Percentiles rank a stretch among this genome's conserved stretches.
phyloP scores from a whole-genome alignment of 1,140 invertebrate genomes.

The Zaprionus africanus region DNA sequence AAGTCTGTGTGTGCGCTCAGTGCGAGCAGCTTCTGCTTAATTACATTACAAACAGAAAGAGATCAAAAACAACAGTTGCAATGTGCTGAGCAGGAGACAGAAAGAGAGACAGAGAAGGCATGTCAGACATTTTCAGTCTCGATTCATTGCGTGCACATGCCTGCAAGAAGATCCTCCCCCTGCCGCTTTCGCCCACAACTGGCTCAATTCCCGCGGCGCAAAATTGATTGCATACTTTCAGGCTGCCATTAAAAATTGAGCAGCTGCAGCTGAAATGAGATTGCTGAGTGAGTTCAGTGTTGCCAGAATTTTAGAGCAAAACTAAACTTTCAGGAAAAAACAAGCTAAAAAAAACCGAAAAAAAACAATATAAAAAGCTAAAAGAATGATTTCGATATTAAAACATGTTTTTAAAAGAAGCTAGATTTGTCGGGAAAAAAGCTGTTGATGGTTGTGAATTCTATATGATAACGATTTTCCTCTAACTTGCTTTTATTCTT shows the following conservation, averaged over 20 bases:
- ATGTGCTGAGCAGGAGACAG: background rate
- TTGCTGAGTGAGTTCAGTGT: background rate
- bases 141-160: constrained; percentile 17
- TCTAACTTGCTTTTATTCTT: too few species aligned
- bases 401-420: too few species aligned
- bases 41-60: constrained; percentile 46
- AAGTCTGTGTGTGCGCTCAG: constrained; percentile 3
- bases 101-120: constrained; percentile 1
- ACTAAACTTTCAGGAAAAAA: too few species aligned
- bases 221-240: constrained; percentile 58
- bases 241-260: constrained; percentile 12
- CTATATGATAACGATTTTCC: too few species aligned
- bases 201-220: background rate
- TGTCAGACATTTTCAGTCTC: background rate
- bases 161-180: background rate
- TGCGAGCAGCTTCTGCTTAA: constrained; percentile 39
- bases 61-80: constrained; percentile 8
- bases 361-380: too few species aligned
- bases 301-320: too few species aligned
- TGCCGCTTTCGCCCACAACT: background rate
- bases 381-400: too few species aligned
- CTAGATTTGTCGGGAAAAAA: too few species aligned
- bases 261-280: background rate
- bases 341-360: too few species aligned
- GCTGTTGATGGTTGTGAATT: too few species aligned